Conservation (phyloP, 2,113 vertebrate genomes). For the Sula dactylatra region DNA sequence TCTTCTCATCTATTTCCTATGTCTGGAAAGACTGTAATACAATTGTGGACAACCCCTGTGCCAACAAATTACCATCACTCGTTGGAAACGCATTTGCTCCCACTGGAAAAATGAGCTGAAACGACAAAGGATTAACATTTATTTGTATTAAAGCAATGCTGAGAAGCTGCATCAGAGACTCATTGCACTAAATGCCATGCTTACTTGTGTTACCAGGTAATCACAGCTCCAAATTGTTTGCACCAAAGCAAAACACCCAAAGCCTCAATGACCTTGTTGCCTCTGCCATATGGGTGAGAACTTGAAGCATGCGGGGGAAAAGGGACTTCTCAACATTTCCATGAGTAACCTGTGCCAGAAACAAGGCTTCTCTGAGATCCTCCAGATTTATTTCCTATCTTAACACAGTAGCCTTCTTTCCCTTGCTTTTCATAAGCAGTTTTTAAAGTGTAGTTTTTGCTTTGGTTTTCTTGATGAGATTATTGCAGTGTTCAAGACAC, state of each 20-base stretch:
- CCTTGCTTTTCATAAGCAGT: neutral
- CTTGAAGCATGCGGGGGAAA: neutral
- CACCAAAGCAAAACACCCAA: neutral
- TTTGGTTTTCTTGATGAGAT: neutral
- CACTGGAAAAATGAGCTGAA: neutral
- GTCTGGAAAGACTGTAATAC: neutral
- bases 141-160: neutral
- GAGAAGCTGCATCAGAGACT: neutral
- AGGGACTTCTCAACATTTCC: neutral
- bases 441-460: neutral
- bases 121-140: neutral
- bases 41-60: rapidly evolving
- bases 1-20: neutral
- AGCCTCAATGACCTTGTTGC: neutral
- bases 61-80: neutral
- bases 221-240: neutral
- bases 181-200: neutral
- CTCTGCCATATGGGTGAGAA: neutral
- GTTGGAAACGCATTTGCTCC: neutral
- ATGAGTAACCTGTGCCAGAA: neutral
- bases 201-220: neutral
- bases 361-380: neutral
- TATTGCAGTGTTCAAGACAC: neutral
- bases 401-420: neutral
- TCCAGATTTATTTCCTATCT: neutral